These are phyloP conservation scores for Formica aserva DNA, from an alignment of 2,888 invertebrate genomes.

Conservation along the genomic window DNA sequence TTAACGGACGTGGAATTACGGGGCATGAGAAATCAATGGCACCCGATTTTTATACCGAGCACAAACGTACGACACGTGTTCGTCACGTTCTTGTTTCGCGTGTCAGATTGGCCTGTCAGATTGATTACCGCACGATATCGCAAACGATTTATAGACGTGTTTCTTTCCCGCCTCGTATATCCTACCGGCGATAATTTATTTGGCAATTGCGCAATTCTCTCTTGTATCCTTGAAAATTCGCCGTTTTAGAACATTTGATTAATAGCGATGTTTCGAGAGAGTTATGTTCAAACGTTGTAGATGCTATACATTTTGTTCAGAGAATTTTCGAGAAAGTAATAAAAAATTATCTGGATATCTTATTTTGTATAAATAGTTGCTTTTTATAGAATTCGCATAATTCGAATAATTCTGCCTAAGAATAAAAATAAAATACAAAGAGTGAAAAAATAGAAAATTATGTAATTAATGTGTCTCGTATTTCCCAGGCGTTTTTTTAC, in stretches of 20 bases:
- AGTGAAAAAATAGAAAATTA: neutral
- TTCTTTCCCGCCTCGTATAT: conserved; percentile 34
- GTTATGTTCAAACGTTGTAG: neutral
- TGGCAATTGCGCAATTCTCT: conserved; percentile 2
- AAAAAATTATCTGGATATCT: neutral
- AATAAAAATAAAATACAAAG: neutral
- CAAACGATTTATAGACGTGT: conserved; percentile 40
- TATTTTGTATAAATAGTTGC: neutral
- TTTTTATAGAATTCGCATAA: neutral
- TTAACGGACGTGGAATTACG: conserved; percentile 10
- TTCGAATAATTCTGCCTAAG: neutral
- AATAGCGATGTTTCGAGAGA: conserved; percentile 21
- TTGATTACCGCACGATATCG: conserved; percentile 43
- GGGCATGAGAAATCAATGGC: neutral
- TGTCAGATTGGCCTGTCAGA: conserved; percentile 40
- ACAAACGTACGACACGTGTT: neutral
- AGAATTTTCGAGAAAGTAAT: neutral
- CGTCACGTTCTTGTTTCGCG: conserved; percentile 14
- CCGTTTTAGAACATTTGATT: conserved; percentile 27
- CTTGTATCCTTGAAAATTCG: neutral
- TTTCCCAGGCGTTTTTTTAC: neutral
- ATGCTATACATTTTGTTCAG: neutral
- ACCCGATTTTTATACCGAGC: conserved; percentile 9
- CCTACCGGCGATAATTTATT: conserved; percentile 32
- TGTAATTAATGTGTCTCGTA: conserved; percentile 11